Conservation (phyloP, 2,888 invertebrate species). For the Agrypnus murinus region DNA sequence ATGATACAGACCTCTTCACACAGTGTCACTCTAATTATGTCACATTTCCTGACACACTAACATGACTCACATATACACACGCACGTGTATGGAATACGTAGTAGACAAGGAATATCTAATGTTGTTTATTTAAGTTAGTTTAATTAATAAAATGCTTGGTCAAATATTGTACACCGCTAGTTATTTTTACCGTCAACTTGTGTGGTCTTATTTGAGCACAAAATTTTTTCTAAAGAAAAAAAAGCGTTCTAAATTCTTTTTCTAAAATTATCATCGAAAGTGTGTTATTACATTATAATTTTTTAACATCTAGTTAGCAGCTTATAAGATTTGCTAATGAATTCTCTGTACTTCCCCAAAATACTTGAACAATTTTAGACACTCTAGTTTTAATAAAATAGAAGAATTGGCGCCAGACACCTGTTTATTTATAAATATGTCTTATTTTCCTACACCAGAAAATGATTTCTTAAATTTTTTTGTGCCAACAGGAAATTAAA, state of each 20-base stretch:
- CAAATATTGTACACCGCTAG: neutral
- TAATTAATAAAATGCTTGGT: constrained; percentile 15
- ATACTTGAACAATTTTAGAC: too few species aligned
- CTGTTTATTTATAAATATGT: constrained; percentile 20
- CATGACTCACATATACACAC: constrained; percentile 33
- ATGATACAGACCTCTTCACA: constrained; percentile 13
- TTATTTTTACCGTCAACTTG: neutral
- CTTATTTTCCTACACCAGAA: neutral
- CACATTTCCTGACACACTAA: constrained; percentile 37
- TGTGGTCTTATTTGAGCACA: neutral
- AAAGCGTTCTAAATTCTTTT: constrained; percentile 6
- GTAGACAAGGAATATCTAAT: constrained; percentile 10
- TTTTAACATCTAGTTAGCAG: too few species aligned
- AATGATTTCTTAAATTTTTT: too few species aligned
- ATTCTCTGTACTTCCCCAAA: too few species aligned
- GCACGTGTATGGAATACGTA: constrained; percentile 27
- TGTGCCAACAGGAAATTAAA: neutral
- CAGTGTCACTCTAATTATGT: constrained; percentile 30
- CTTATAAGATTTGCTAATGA: too few species aligned
- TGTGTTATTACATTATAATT: neutral
- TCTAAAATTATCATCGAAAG: neutral
- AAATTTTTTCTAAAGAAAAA: neutral
- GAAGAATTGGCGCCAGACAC: constrained; percentile 14
- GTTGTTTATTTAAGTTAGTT: constrained; percentile 9
- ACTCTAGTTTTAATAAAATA: neutral